Percentiles rank a stretch among this genome's conserved stretches.
These are phyloP conservation scores for Andrena minutula DNA, from an alignment of 2,888 invertebrate species.

Conservation along the genomic window DNA sequence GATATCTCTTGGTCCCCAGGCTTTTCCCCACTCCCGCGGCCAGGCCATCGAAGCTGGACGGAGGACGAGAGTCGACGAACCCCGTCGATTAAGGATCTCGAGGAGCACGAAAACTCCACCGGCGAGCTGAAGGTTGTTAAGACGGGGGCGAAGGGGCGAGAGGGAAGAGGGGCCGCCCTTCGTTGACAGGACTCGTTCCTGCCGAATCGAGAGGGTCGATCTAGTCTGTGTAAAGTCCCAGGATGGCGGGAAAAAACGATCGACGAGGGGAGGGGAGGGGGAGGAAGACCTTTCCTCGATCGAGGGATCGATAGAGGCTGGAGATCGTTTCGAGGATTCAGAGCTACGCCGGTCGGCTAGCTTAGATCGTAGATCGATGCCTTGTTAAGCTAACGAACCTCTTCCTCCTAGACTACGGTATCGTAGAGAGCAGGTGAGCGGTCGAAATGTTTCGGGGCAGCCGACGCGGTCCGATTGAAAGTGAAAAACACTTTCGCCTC, in stretches of 20 bases:
- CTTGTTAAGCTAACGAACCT: constrained; percentile 47
- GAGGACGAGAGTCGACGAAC: constrained; percentile 60
- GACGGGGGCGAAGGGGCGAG: constrained; percentile 15
- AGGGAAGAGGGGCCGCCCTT: constrained; percentile 1
- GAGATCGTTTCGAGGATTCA: constrained; percentile 57
- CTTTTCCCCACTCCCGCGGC: constrained; percentile 37
- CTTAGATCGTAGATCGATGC: constrained; percentile 52
- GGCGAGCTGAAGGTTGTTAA: constrained; percentile 70
- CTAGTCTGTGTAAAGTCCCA: constrained; percentile 58
- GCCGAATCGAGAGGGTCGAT: constrained; percentile 71
- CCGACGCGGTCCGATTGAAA: too few species aligned
- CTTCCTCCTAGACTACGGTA: background rate
- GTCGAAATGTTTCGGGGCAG: too few species aligned
- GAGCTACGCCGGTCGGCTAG: constrained; percentile 1
- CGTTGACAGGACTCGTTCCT: constrained; percentile 69
- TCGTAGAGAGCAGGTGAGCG: too few species aligned
- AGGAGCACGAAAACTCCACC: constrained; percentile 60
- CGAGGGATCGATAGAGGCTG: constrained; percentile 59
- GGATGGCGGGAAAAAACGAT: constrained; percentile 56
- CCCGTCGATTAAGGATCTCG: constrained; percentile 70
- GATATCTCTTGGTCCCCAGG: constrained; percentile 63
- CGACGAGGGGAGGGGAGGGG: constrained; percentile 34
- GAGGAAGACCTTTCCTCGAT: constrained; percentile 41
- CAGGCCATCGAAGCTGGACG: background rate
- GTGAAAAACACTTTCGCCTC: background rate